Base-by-base conservation (phyloP, 2,797 vertebrate genomes). In the Gambusia yucatana region DNA sequence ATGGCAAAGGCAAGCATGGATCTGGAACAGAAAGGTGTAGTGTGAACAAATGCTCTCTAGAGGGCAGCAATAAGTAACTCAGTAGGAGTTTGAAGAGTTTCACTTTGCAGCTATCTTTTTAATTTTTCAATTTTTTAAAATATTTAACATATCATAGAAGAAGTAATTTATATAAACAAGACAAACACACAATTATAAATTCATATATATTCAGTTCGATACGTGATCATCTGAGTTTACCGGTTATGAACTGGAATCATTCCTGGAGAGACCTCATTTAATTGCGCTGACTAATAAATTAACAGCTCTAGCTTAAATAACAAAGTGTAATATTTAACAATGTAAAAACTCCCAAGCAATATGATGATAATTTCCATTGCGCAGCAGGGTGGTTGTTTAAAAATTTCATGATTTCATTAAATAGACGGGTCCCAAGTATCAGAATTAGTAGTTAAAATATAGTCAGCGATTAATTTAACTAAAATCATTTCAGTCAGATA, bases 341-440 rank as follows among this genome's bases (percentile, higher is more conserved):
- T 50, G 2, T 65, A 33, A 41, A 41, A 11, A 3, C 44, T 55
- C 43, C 30, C 0, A 0, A 1, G 13, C 13, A 30, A 30, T 9
- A 73, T 3, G 0, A n/a, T 4, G 0, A 25, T 14, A 0, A 33
- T n/a, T 72, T n/a, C 0, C 50, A 17, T 13, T 14, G 44, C 33
- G 39, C 47, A 61, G 2, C 3, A 50, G 5, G 6, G 17, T 73
- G 14, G 14, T 9, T 52, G 10, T 8, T n/a, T 6, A 55, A 28
- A 1, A 1, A 16, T 13, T 1, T 14, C 1, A 22, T 9, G 1
- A 5, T 72, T 75, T 61, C 87, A 6, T 63, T 81, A 87, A 77
- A 79, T 94, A 94, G 91, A 90, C 89, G 73, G 46, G 3, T 3
- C 81, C 89, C 41, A 82, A 78, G 82, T 80, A 77, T 63, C 25